A percentile compares a stretch with the other conserved stretches of the same genome.
Conservation (phyloP, 2,888 invertebrate species). For the Neoaliturus tenellus region DNA sequence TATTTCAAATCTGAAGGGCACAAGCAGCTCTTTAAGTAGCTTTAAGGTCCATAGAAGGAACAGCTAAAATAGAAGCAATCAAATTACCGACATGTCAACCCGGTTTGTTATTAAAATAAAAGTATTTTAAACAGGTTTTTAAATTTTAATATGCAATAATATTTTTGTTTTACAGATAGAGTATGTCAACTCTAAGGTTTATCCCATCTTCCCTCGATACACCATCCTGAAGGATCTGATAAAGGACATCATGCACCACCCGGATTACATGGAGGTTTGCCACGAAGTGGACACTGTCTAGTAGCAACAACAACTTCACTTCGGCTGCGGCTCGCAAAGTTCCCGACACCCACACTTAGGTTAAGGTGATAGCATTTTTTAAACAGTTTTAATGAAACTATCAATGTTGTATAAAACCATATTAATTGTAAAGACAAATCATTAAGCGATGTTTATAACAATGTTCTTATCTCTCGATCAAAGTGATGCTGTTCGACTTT, state of each 20-base stretch:
- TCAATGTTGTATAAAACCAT: slow-evolving; percentile 27
- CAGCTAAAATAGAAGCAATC: no score
- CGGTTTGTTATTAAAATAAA: no score
- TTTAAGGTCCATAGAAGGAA: no score
- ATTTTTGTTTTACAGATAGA: slow-evolving; percentile 81
- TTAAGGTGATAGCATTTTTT: slow-evolving; percentile 25
- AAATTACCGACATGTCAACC: no score
- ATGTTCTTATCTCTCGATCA: not conserved
- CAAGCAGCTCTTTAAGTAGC: no score
- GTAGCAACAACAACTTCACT: slow-evolving; percentile 44
- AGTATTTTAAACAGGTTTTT: no score
- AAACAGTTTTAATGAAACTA: slow-evolving; percentile 37
- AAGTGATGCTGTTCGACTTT: not conserved
- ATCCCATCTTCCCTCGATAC: slow-evolving; percentile 96
- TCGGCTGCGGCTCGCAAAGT: slow-evolving; percentile 8
- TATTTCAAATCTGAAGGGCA: no score
- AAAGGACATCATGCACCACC: slow-evolving; percentile 95
- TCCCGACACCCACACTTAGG: slow-evolving; percentile 23
- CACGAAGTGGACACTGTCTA: slow-evolving; percentile 85
- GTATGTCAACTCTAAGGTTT: slow-evolving; percentile 93
- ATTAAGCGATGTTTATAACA: slow-evolving; percentile 7
- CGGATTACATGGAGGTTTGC: slow-evolving; percentile 98
- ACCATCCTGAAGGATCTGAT: slow-evolving; percentile 98
- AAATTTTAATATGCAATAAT: no score
- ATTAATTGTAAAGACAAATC: slow-evolving; percentile 29